Conservation (phyloP, 1,140 invertebrate species). For the Cecropterus lyciades region DNA sequence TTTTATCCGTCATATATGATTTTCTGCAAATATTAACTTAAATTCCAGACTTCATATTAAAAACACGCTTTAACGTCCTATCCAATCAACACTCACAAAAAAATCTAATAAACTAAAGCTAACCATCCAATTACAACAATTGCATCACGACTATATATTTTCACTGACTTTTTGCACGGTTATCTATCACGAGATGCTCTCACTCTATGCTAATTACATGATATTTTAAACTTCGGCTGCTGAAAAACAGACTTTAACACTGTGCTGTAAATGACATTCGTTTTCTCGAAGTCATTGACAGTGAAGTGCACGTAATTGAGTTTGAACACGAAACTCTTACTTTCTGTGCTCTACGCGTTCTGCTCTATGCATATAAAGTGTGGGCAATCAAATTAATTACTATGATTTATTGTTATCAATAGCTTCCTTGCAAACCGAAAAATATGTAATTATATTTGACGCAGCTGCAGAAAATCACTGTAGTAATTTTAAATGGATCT, state of each 20-base stretch:
- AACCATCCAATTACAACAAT: conserved; percentile 31
- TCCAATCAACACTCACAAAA: conserved; percentile 11
- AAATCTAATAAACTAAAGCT: neutral
- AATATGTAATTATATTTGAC: neutral
- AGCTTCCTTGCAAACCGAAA: neutral
- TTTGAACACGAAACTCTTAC: conserved; percentile 35
- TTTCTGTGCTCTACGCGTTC: conserved; percentile 23
- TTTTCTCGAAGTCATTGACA: conserved; percentile 32
- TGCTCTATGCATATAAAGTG: conserved; percentile 4
- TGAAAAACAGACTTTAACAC: conserved; percentile 19
- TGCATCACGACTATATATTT: conserved; percentile 31
- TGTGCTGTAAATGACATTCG: neutral
- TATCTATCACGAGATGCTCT: conserved; percentile 31
- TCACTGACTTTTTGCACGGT: conserved; percentile 23
- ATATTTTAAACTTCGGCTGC: neutral
- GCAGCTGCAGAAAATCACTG: too few relatives aligned
- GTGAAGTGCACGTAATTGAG: conserved; percentile 24
- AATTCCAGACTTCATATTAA: too few relatives aligned
- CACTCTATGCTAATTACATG: conserved; percentile 28
- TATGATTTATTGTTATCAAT: neutral
- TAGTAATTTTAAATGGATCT: too few relatives aligned
- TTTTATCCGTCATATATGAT: too few relatives aligned
- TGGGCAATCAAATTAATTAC: neutral
- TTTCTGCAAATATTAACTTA: too few relatives aligned
- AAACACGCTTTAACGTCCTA: neutral